Percentiles rank a stretch among this genome's conserved stretches.
These are phyloP conservation scores for Falco cherrug DNA, from an alignment of 2,797 vertebrate genomes.

Conservation along the genomic window DNA sequence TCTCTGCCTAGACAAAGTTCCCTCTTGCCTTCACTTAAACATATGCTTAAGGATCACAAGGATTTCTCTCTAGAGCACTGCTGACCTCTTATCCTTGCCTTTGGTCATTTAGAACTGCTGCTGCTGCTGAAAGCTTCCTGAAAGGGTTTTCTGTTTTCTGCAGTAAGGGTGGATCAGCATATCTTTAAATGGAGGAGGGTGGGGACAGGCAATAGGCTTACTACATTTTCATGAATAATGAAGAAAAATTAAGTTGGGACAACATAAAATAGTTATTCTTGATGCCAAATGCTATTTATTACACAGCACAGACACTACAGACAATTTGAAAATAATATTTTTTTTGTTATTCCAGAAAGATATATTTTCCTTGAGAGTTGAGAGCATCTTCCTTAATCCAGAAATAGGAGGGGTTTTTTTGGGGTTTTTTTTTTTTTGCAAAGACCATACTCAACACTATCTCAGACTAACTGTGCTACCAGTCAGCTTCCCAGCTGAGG, in stretches of 20 bases:
- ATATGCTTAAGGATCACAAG: accelerated
- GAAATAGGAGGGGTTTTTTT: not conserved
- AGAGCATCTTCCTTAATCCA: not conserved
- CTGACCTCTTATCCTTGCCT: not conserved
- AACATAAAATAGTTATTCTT: not conserved
- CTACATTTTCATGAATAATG: not conserved
- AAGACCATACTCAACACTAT: not conserved
- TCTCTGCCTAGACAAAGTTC: not conserved
- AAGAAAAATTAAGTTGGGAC: not conserved
- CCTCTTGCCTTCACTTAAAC: not conserved
- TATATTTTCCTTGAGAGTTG: not conserved
- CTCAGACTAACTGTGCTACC: not conserved
- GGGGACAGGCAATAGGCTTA: not conserved
- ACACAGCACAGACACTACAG: not conserved
- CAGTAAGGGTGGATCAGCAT: not conserved
- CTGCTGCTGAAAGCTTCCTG: not conserved
- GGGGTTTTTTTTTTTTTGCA: not conserved
- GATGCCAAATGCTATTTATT: not conserved
- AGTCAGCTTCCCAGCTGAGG: not conserved
- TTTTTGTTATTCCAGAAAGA: not conserved
- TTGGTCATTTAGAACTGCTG: not conserved
- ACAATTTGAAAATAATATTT: not conserved
- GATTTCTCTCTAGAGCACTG: not conserved
- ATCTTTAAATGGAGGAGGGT: not conserved
- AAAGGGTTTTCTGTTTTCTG: not conserved